Evolutionary conservation across 2,113 vertebrate species (phyloP).

Genomic region (Eurystomus gularis): DNA sequence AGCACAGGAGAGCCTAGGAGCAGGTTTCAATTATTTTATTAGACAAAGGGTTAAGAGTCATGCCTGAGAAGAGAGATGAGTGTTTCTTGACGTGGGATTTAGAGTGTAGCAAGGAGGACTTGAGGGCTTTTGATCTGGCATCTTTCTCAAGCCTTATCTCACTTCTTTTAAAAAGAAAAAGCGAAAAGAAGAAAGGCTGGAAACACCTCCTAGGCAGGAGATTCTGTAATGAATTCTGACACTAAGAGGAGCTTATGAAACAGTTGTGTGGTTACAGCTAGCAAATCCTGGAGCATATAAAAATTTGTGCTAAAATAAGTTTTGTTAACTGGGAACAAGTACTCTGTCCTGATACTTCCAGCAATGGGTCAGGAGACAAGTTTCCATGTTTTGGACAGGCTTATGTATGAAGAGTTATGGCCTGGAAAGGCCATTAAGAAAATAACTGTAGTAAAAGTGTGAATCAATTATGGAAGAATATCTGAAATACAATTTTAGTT

Average conservation of each 20-base stretch:
- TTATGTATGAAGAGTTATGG: slow-evolving; percentile 35
- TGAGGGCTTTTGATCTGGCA: slow-evolving; percentile 48
- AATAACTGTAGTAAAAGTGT: slow-evolving; percentile 53
- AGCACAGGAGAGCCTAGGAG: slow-evolving; percentile 5
- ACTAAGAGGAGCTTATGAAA: neutral
- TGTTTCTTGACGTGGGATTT: slow-evolving; percentile 46
- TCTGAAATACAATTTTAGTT: slow-evolving; percentile 66
- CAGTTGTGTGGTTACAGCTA: neutral
- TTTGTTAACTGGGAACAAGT: neutral
- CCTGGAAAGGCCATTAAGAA: slow-evolving; percentile 57
- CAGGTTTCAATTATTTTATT: slow-evolving; percentile 65
- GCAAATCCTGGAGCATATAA: neutral
- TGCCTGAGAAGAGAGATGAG: slow-evolving; percentile 32
- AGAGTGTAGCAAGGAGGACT: slow-evolving; percentile 24
- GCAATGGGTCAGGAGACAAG: neutral
- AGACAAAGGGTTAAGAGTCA: slow-evolving; percentile 47
- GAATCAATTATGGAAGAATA: slow-evolving; percentile 52
- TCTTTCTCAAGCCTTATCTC: slow-evolving; percentile 40
- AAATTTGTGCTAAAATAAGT: neutral
- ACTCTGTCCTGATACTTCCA: neutral
- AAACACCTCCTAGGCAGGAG: neutral
- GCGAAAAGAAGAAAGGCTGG: neutral
- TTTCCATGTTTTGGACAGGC: slow-evolving; percentile 11
- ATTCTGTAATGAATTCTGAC: slow-evolving; percentile 25
- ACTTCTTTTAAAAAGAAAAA: neutral